Evolutionary conservation across 2,113 vertebrate genomes (phyloP).

Genomic region (Chionis minor): DNA sequence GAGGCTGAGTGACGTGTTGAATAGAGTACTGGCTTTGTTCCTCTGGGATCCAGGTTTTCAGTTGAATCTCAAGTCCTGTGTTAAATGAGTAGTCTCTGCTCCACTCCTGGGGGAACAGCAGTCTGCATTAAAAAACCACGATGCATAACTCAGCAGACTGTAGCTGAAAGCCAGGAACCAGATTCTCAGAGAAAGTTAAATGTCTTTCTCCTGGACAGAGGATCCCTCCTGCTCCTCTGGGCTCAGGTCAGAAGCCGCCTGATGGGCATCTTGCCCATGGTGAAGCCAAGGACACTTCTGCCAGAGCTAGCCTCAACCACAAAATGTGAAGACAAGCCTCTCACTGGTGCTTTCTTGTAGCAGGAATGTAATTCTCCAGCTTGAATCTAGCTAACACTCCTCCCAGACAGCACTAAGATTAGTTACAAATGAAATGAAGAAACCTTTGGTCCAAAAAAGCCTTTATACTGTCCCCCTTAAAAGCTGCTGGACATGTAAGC

Average conservation of each 20-base stretch:
- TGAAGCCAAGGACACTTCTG: neutral
- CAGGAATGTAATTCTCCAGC: neutral
- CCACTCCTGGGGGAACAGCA: neutral
- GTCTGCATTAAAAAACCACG: neutral
- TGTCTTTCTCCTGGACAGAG: neutral
- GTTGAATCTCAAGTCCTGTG: neutral
- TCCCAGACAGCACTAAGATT: neutral
- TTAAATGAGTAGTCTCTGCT: constrained; percentile 21
- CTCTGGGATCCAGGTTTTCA: constrained; percentile 44
- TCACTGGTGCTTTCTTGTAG: neutral
- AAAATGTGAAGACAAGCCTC: neutral
- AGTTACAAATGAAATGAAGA: neutral
- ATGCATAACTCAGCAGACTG: constrained; percentile 38
- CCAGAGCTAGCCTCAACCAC: constrained; percentile 1
- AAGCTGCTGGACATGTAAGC: neutral
- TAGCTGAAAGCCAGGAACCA: neutral
- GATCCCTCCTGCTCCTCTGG: neutral
- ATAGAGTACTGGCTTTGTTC: constrained; percentile 34
- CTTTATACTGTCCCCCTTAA: neutral
- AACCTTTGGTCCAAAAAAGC: neutral
- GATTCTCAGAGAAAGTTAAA: constrained; percentile 37
- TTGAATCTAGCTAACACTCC: neutral
- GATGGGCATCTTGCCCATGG: neutral
- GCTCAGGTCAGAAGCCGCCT: neutral
- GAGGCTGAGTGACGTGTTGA: neutral